These are phyloP conservation scores for Dynastes tityus DNA, from an alignment of 2,888 invertebrate species.

Conservation along the genomic window DNA sequence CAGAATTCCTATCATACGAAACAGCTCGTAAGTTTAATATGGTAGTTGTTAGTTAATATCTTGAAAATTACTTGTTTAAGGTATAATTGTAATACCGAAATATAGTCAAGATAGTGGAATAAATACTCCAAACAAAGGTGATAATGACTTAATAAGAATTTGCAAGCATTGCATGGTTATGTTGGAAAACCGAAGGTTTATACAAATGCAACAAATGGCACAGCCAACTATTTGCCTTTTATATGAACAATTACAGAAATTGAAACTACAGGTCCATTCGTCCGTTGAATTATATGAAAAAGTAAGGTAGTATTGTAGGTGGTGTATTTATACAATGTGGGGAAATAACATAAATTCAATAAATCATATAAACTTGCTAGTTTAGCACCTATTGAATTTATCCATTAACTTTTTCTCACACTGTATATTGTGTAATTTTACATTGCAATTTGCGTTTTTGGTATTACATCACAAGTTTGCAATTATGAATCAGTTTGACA, in stretches of 20 bases:
- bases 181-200: constrained; percentile 83
- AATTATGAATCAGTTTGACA: too few relatives aligned
- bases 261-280: constrained; percentile 80
- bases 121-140: constrained; percentile 53
- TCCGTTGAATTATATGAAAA: constrained; percentile 80
- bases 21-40: constrained; percentile 79
- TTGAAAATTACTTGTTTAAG: constrained; percentile 50
- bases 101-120: constrained; percentile 47
- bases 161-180: constrained; percentile 87
- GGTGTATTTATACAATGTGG: neutral
- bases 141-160: constrained; percentile 77
- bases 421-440: too few relatives aligned
- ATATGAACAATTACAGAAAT: constrained; percentile 87
- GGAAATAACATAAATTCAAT: too few relatives aligned
- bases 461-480: too few relatives aligned
- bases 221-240: constrained; percentile 86
- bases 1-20: constrained; percentile 85
- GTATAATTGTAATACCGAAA: constrained; percentile 55
- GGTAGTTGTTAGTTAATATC: constrained; percentile 50
- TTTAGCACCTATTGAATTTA: too few relatives aligned
- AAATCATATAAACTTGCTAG: too few relatives aligned
- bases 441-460: too few relatives aligned
- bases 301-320: constrained; percentile 64
- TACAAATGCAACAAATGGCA: constrained; percentile 86
- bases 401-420: too few relatives aligned